Base-by-base conservation (phyloP, 2,113 vertebrate species). In the Geococcyx californianus region DNA sequence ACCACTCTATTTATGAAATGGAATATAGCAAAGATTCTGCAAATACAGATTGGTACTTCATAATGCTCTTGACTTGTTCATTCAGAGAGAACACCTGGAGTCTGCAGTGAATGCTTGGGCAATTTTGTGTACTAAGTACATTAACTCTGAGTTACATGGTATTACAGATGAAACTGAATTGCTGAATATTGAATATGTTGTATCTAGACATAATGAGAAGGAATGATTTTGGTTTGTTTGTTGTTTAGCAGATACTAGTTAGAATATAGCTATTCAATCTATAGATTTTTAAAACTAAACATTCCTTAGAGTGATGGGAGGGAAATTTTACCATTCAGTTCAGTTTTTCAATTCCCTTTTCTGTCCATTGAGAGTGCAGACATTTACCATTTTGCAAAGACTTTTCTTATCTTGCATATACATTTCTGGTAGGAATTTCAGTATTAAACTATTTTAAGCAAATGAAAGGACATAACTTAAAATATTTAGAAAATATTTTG, bases 301-400 rank as follows among this genome's bases (percentile, higher is more conserved):
- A 13, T 60, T 84, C 12, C 38, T 5, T 8, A 34, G 25, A 9
- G 6, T 2, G 11, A 6, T 1, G 3, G 8, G 11, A 6, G 5
- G 9, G 0, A 55, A 83, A 66, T 49, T 45, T 45, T 45, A 45
- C 44, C 44, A 45, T 45, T 45, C 13, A 14, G 29, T 45, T 74
- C 7, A 20, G 0, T 92, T 76, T 84, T 78, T 23, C 40, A 13
- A 12, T 69, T 69, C 11, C 17, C 13, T 69, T 81, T 38, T 84
- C 49, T 64, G 15, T 49, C n/a, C 19, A 4, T n/a, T 40, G 23
- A 25, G 7, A 45, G 11, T 4, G 2, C 36, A 59, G 29, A 36
- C 77, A 21, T 63, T 34, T 29, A 63, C 11, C 15, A 38, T 6
- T 10, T 40, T 84, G 31, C 34, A 34, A 62, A 80, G 76, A 64